phyloP scores from a whole-genome alignment of 2,113 vertebrate species.

The Archocentrus centrarchus region DNA sequence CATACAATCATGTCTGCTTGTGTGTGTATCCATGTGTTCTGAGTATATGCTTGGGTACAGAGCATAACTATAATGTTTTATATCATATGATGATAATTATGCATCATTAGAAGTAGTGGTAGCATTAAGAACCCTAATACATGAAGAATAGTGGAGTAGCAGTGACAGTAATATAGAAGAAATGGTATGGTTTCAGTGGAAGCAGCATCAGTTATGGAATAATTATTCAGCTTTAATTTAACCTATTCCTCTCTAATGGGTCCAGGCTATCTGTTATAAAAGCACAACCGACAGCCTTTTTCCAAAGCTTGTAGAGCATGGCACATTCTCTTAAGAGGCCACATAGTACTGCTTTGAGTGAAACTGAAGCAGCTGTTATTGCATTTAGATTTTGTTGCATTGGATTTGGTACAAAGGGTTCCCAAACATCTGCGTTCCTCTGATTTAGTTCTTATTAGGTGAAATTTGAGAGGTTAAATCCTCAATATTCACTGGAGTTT shows the following conservation, averaged over 20 bases:
- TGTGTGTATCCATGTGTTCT: neutral
- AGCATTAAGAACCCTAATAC: no score
- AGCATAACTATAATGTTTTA: neutral
- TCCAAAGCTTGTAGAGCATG: neutral
- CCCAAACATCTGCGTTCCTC: rapidly evolving
- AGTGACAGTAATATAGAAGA: neutral
- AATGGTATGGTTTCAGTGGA: neutral
- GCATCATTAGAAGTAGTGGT: neutral
- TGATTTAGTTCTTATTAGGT: neutral
- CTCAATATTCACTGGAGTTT: neutral
- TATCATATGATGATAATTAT: neutral
- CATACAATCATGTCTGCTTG: neutral
- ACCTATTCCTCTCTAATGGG: neutral
- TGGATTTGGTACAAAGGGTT: neutral
- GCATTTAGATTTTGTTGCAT: neutral
- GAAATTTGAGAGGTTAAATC: neutral
- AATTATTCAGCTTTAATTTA: neutral
- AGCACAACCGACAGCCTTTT: neutral
- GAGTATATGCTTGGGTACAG: neutral
- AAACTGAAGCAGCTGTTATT: neutral
- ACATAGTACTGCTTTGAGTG: neutral
- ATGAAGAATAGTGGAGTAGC: neutral
- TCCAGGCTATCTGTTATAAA: neutral
- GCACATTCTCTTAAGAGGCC: neutral
- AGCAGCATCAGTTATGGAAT: neutral